Conservation (phyloP, 2,888 invertebrate genomes). For the Ligdia adustata region DNA sequence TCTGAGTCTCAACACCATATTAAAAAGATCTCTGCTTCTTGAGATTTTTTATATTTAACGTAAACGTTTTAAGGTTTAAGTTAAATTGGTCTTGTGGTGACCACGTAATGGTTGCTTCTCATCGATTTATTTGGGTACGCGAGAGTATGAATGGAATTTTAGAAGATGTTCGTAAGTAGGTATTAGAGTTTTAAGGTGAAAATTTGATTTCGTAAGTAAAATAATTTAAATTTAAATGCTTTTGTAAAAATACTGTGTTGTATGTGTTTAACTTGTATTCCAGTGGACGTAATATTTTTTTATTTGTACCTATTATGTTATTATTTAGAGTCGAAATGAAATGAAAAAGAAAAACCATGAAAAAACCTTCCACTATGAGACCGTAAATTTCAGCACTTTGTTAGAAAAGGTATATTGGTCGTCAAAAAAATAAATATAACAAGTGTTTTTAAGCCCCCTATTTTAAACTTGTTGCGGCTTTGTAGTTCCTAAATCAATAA, state of each 20-base stretch:
- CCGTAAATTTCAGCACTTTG: no score
- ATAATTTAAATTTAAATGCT: not conserved
- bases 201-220: not conserved
- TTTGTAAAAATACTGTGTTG: not conserved
- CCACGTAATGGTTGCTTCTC: slow-evolving; percentile 35
- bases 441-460: no score
- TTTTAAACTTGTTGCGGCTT: no score
- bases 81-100: slow-evolving; percentile 19
- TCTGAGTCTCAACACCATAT: slow-evolving; percentile 25
- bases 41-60: not conserved
- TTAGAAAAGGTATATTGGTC: no score
- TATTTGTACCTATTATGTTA: no score
- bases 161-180: slow-evolving; percentile 19
- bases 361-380: no score
- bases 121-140: slow-evolving; percentile 42
- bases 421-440: no score
- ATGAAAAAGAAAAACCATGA: no score
- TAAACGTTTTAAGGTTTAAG: slow-evolving; percentile 6
- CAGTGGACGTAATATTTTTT: no score
- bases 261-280: no score
- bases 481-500: no score
- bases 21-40: slow-evolving; percentile 11
- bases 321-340: no score
- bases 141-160: slow-evolving; percentile 38
- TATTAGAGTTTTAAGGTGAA: slow-evolving; percentile 24